Evolutionary conservation across 92 coral and sea anemone species (phyloP), one percentile per base, ranked within the genome.

Genomic region (Phenganax marumi): DNA sequence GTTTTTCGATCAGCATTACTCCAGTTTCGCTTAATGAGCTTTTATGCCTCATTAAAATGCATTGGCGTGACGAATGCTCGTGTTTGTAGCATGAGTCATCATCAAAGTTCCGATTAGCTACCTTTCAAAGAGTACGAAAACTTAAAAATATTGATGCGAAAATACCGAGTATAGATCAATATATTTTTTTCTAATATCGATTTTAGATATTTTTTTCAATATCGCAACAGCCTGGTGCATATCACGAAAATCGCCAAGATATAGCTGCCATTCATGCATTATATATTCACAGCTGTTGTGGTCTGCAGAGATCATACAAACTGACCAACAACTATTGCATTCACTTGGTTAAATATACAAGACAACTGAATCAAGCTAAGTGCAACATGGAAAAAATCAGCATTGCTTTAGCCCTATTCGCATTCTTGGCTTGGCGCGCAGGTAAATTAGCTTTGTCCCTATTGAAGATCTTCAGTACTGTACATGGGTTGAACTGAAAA

Each of bases 271-370:
- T 33, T 33, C 72, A 25, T 66, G 11, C 18, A 25, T 66, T 10
- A 66, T 25, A 25, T 12, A 25, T 66, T 66, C 9, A 66, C 49
- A 66, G 72, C 52, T 74, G 49, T 22, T 74, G 79, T 18, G 79
- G 79, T 74, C 8, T 12, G 8, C 39, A 1, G 43, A 16, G 18
- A 25, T 56, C 33, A 74, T 74, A 74, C 65, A 74, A 74, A 52
- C 79, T 74, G 79, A 63, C 47, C 61, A n/a, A 14, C 79, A 74
- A 74, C 58, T 7, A 70, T 63, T 22, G 26, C 64, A 66, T 66
- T 62, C 72, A 66, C 72, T 66, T 66, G 72, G 72, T 66, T 66
- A 33, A 33, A 33, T 33, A 25, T 66, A 66, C 50, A 25, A 25
- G 49, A 14, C 50, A 33, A 66, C 43, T 33, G 43, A 33, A 66